Conservation (phyloP, 1,140 invertebrate species). For the Nasonia vitripennis region DNA sequence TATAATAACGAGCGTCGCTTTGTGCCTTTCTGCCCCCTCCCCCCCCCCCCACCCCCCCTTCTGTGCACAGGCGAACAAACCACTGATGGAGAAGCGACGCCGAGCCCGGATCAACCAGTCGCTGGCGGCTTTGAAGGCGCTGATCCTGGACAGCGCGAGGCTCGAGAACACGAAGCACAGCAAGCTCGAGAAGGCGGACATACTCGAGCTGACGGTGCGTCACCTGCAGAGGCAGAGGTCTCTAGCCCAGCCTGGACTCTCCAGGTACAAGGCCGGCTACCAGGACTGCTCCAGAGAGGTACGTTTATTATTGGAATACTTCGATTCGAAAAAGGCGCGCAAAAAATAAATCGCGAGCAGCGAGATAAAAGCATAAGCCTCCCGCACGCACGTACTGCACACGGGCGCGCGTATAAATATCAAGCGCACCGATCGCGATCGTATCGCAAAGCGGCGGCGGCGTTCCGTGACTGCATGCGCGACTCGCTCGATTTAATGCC, state of each 20-base stretch:
- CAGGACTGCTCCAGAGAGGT: constrained; percentile 88
- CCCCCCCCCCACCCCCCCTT: too few species aligned
- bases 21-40: too few species aligned
- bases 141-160: constrained; percentile 85
- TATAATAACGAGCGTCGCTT: neutral
- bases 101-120: constrained; percentile 92
- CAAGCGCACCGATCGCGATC: constrained; percentile 10
- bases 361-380: constrained; percentile 14
- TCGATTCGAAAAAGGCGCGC: too few species aligned
- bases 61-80: constrained; percentile 85
- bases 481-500: constrained; percentile 46
- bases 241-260: constrained; percentile 77
- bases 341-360: neutral
- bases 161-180: constrained; percentile 85
- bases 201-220: constrained; percentile 92
- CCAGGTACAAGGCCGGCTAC: constrained; percentile 84
- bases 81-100: constrained; percentile 93
- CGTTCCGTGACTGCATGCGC: constrained; percentile 33
- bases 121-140: constrained; percentile 87
- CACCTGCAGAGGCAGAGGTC: constrained; percentile 86
- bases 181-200: constrained; percentile 94
- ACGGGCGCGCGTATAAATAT: neutral
- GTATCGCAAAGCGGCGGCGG: constrained; percentile 22
- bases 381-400: neutral
- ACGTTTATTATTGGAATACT: constrained; percentile 16